phyloP scores from a whole-genome alignment of 2,888 invertebrate genomes.

The Tortricodes alternella region DNA sequence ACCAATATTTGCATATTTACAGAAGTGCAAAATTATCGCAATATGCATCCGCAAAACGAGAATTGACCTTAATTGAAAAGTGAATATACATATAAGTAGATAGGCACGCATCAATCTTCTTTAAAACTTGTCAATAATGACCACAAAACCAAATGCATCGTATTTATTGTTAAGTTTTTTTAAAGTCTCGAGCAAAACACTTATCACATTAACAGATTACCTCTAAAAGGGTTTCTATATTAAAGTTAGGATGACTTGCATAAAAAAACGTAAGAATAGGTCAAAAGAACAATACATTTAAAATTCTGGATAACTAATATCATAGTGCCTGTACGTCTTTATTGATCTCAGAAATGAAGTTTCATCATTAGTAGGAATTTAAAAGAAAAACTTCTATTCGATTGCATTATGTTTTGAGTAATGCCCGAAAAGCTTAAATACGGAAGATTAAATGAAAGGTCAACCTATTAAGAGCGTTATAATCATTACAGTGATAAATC shows the following conservation, averaged over 20 bases:
- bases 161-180: background rate
- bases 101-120: too few species aligned
- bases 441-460: conserved; percentile 17
- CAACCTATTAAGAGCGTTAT: conserved; percentile 11
- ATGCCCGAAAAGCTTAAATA: too few species aligned
- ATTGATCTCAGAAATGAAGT: too few species aligned
- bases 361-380: too few species aligned
- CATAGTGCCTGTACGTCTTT: too few species aligned
- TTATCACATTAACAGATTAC: conserved; percentile 18
- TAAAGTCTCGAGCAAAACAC: background rate
- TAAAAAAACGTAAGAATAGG: background rate
- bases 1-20: conserved; percentile 30
- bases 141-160: too few species aligned
- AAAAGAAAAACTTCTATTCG: too few species aligned
- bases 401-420: background rate
- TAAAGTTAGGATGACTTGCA: background rate
- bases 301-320: too few species aligned
- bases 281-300: too few species aligned
- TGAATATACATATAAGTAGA: too few species aligned
- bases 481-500: conserved; percentile 32
- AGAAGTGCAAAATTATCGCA: conserved; percentile 26
- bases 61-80: conserved; percentile 29
- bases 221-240: conserved; percentile 27
- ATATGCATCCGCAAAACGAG: conserved; percentile 23
- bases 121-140: background rate